phyloP scores from a whole-genome alignment of 2,113 vertebrate genomes.

The Chelonoidis abingdonii region DNA sequence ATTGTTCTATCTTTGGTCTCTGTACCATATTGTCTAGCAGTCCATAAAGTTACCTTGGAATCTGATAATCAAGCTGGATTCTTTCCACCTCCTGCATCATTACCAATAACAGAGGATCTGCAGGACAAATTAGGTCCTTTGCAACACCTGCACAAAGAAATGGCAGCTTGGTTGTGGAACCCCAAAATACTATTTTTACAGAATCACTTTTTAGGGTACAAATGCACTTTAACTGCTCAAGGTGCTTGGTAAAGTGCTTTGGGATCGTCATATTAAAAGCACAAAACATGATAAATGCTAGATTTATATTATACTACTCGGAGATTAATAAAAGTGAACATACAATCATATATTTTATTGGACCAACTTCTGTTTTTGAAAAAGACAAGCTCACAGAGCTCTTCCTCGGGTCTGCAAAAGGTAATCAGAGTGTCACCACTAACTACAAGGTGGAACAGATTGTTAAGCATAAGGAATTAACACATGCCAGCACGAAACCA shows the following conservation, averaged over 20 bases:
- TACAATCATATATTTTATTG: not conserved
- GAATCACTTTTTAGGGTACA: slow-evolving; percentile 43
- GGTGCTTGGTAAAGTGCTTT: not conserved
- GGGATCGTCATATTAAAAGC: not conserved
- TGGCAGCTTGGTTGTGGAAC: slow-evolving; percentile 33
- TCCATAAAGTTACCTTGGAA: not conserved
- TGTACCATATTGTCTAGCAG: not conserved
- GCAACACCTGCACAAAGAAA: slow-evolving; percentile 32
- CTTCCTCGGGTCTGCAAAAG: too few relatives aligned
- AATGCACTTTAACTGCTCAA: slow-evolving; percentile 47
- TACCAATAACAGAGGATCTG: not conserved
- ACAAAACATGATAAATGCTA: not conserved
- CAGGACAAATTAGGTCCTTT: slow-evolving; percentile 10
- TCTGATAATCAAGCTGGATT: slow-evolving; percentile 12
- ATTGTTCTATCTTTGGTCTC: not conserved
- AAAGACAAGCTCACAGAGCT: not conserved
- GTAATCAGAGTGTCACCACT: too few relatives aligned
- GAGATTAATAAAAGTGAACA: not conserved
- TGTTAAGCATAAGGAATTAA: too few relatives aligned
- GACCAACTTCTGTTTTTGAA: not conserved
- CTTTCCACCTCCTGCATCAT: not conserved
- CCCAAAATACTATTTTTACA: slow-evolving; percentile 25
- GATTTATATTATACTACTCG: not conserved
- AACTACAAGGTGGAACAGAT: too few relatives aligned
- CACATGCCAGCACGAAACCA: too few relatives aligned